phyloP scores from a whole-genome alignment of 2,797 vertebrate species.

The Alfaro cultratus region DNA sequence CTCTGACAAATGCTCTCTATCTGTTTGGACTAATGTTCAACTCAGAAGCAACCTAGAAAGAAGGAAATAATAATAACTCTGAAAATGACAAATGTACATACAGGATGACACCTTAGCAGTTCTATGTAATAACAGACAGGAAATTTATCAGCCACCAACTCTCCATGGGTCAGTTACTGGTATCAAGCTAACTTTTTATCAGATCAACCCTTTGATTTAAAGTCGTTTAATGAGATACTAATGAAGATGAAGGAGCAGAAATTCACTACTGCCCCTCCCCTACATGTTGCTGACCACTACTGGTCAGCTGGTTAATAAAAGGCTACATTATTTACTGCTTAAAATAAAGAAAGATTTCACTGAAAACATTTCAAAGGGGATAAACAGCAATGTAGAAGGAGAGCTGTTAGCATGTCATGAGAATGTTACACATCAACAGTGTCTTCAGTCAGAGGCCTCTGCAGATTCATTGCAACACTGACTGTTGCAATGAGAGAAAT shows the following conservation, averaged over 20 bases:
- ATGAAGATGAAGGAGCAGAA: not conserved
- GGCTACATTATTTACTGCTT: not conserved
- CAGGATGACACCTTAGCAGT: not conserved
- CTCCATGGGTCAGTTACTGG: not conserved
- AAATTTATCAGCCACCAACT: not conserved
- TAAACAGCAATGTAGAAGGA: not conserved
- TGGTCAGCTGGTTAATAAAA: not conserved
- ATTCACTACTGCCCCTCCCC: not conserved
- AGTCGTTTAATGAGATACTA: not conserved
- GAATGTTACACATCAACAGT: not conserved
- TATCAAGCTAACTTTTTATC: not conserved
- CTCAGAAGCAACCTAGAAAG: not conserved
- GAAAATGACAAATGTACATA: not conserved
- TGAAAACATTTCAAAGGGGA: not conserved
- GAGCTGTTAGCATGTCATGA: not conserved
- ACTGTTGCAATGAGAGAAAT: not conserved
- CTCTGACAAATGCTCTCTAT: slow-evolving; percentile 1
- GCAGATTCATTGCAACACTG: not conserved
- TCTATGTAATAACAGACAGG: not conserved
- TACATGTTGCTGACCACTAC: not conserved
- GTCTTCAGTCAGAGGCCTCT: not conserved
- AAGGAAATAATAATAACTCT: not conserved
- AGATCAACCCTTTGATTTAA: not conserved
- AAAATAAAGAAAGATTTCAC: not conserved
- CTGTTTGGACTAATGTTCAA: not conserved